Evolutionary conservation across 2,888 invertebrate genomes (phyloP).

Genomic region (Ectobius pallidus): DNA sequence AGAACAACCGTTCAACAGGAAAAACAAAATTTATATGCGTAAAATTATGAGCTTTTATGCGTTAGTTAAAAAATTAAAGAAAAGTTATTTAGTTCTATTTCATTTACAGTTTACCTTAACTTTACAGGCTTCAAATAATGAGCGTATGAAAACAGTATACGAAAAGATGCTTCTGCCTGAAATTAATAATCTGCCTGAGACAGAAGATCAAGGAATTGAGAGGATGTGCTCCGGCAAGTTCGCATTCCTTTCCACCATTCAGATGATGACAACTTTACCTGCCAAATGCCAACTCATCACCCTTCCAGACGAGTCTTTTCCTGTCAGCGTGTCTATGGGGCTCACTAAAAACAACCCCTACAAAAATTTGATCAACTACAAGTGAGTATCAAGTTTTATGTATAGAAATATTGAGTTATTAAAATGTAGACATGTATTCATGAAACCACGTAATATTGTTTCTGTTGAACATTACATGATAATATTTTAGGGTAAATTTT

Average conservation of each 20-base stretch:
- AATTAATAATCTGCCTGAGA: background rate
- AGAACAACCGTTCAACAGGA: no score
- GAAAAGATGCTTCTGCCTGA: background rate
- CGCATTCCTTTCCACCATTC: background rate
- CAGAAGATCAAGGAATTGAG: background rate
- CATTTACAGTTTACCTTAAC: no score
- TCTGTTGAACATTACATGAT: no score
- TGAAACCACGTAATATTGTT: no score
- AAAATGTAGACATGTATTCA: no score
- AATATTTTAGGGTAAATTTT: no score
- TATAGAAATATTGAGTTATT: no score
- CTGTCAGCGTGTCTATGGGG: background rate
- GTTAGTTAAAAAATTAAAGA: no score
- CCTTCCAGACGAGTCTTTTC: background rate
- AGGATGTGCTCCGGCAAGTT: background rate
- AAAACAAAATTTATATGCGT: no score
- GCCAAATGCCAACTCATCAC: background rate
- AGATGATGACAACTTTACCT: conserved; percentile 46
- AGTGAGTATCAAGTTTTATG: no score
- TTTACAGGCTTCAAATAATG: background rate
- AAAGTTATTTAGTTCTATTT: no score
- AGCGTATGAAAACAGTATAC: background rate
- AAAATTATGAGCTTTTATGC: no score
- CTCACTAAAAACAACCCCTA: conserved; percentile 20
- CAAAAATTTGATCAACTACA: conserved; percentile 15